A percentile compares a stretch with the other conserved stretches of the same genome.
Evolutionary conservation across 2,113 vertebrate genomes (phyloP).

Genomic region (Melanostigma gelatinosum): DNA sequence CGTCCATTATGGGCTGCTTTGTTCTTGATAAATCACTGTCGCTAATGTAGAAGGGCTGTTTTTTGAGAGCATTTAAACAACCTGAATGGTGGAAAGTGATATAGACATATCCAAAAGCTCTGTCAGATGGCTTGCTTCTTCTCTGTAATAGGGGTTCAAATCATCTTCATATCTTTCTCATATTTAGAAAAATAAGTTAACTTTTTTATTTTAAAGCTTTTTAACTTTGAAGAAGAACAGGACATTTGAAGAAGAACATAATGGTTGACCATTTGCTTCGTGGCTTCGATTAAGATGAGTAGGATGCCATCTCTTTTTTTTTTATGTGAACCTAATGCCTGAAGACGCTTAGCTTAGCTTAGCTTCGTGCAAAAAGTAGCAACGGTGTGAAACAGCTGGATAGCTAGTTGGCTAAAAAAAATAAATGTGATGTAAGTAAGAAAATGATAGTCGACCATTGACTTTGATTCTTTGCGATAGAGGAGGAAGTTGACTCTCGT

Average conservation of each 20-base stretch:
- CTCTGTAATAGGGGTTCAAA: not conserved
- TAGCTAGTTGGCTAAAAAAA: no score
- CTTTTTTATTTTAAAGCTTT: no score
- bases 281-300: no score
- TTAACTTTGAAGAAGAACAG: not conserved
- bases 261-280: not conserved
- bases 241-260: not conserved
- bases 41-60: constrained; percentile 48
- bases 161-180: not conserved
- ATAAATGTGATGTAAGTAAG: no score
- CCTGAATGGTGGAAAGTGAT: constrained; percentile 32
- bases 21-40: constrained; percentile 79
- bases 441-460: no score
- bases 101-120: constrained; percentile 22
- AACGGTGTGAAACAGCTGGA: not conserved
- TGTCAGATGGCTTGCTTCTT: not conserved
- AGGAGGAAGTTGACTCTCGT: no score
- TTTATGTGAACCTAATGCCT: not conserved
- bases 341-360: no score
- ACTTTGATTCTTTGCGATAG: no score
- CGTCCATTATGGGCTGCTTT: constrained; percentile 75
- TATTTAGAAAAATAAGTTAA: not conserved
- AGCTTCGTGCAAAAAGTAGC: not conserved
- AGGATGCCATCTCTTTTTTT: not conserved
- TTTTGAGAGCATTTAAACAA: constrained; percentile 47